Evolutionary conservation across 2,113 vertebrate genomes (phyloP).

Genomic region (Rousettus leschenaultii): DNA sequence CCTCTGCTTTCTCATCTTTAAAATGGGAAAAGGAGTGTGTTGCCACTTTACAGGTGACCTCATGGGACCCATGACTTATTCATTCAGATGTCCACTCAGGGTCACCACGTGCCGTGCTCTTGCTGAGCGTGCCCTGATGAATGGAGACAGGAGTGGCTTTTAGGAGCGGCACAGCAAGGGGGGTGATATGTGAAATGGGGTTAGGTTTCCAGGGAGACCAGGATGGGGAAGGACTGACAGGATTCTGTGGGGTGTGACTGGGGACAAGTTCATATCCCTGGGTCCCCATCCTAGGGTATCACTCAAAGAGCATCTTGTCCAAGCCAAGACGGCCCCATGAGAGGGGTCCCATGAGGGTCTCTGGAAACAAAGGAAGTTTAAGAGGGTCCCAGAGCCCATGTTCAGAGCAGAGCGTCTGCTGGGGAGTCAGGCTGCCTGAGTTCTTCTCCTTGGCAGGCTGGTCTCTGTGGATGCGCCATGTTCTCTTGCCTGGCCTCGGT

Average conservation of each 20-base stretch:
- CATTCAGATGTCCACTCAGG: rapidly evolving
- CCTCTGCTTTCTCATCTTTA: neutral
- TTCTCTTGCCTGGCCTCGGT: neutral
- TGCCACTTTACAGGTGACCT: rapidly evolving
- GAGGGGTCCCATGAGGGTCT: neutral
- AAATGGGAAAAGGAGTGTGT: rapidly evolving
- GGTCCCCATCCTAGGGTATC: neutral
- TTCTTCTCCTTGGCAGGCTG: neutral
- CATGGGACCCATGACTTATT: rapidly evolving
- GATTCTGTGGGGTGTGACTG: neutral
- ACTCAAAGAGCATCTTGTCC: neutral
- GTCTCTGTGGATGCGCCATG: neutral
- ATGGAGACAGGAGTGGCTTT: neutral
- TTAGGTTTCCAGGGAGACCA: neutral
- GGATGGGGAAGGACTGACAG: neutral
- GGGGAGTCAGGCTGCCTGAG: neutral
- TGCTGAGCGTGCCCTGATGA: no score
- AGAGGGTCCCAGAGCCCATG: neutral
- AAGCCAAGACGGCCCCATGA: neutral
- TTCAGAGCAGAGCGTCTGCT: rapidly evolving
- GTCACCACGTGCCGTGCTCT: rapidly evolving
- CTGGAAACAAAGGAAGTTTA: neutral
- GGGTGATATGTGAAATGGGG: rapidly evolving
- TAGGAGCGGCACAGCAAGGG: rapidly evolving
- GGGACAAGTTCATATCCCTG: neutral